Percentiles rank a stretch among this genome's conserved stretches.
phyloP scores from a whole-genome alignment of 1,140 invertebrate species.

The Polyergus mexicanus region DNA sequence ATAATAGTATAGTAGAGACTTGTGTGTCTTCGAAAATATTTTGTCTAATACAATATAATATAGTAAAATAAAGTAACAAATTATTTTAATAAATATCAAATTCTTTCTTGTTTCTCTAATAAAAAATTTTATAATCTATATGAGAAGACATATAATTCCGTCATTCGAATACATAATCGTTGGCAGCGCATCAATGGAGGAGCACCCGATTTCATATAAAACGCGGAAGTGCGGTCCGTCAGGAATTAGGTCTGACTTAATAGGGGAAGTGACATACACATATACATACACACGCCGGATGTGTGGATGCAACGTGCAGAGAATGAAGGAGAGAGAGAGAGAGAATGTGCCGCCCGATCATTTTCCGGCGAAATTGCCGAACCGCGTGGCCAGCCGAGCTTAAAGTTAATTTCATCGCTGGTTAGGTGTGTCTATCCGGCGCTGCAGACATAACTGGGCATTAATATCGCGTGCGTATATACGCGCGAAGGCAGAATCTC shows the following conservation, averaged over 20 bases:
- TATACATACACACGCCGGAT: conserved; percentile 37
- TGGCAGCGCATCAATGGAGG: background rate
- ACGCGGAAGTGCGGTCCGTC: conserved; percentile 42
- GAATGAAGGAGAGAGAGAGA: background rate
- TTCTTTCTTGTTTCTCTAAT: too few relatives aligned
- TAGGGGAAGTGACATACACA: conserved; percentile 43
- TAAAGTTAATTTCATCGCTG: conserved; percentile 72
- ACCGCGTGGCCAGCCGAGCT: conserved; percentile 31
- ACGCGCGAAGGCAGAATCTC: conserved; percentile 61
- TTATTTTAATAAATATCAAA: background rate
- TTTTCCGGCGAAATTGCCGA: conserved; percentile 62
- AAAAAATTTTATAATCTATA: background rate
- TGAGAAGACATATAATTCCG: background rate
- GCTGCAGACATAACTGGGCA: conserved; percentile 59
- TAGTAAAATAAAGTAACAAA: background rate
- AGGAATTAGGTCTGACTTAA: conserved; percentile 53
- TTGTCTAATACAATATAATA: background rate
- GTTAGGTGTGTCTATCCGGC: conserved; percentile 67
- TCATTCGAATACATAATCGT: background rate
- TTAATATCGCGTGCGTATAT: conserved; percentile 63
- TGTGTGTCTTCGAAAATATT: background rate
- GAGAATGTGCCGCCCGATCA: conserved; percentile 48
- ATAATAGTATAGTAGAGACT: background rate
- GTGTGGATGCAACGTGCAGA: conserved; percentile 27
- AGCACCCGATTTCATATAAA: conserved; percentile 19